Evolutionary conservation across 2,113 vertebrate genomes (phyloP).

Genomic region (Globicephala melas): DNA sequence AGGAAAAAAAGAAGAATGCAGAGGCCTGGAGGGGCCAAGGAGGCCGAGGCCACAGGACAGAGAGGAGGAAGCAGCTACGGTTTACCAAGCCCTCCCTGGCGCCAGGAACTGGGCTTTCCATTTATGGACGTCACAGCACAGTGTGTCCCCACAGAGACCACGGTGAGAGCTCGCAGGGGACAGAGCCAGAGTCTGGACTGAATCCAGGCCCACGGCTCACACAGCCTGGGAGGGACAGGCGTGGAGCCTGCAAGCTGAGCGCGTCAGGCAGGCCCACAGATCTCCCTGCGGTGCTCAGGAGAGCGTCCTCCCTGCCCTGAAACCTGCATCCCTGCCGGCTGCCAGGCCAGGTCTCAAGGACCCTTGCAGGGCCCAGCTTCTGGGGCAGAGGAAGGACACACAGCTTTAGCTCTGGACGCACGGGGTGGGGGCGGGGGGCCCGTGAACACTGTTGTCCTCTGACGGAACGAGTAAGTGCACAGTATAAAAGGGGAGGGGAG

Average conservation of each 20-base stretch:
- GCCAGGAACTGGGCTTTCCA: rapidly evolving
- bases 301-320: neutral
- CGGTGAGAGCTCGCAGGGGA: rapidly evolving
- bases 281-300: rapidly evolving
- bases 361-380: rapidly evolving
- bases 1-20: too few species aligned
- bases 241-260: rapidly evolving
- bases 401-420: rapidly evolving
- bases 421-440: too few species aligned
- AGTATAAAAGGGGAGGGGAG: rapidly evolving
- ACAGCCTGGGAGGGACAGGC: neutral
- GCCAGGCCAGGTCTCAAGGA: neutral
- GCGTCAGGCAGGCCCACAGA: rapidly evolving
- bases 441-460: rapidly evolving
- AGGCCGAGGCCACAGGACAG: rapidly evolving
- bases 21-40: too few species aligned
- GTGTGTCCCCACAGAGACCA: neutral
- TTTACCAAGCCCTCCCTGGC: rapidly evolving
- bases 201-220: neutral
- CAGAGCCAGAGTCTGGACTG: neutral
- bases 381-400: neutral
- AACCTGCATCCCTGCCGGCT: neutral
- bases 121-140: rapidly evolving
- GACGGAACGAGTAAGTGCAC: rapidly evolving
- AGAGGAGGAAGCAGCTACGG: rapidly evolving